These are phyloP conservation scores for Automeris io DNA, from an alignment of 2,888 invertebrate genomes.

Conservation along the genomic window DNA sequence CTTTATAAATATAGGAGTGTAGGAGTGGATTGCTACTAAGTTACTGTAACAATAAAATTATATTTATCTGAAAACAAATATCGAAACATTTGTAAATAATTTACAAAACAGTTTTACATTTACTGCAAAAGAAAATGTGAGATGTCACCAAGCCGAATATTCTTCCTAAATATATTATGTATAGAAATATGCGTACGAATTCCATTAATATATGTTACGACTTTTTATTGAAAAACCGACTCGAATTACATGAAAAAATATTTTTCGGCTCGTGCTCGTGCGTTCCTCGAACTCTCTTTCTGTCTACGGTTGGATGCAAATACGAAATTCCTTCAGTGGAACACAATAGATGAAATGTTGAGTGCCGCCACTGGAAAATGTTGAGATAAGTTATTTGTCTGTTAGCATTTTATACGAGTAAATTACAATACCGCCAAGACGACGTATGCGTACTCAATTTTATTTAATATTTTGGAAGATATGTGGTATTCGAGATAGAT, in stretches of 20 bases:
- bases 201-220: constrained; percentile 15
- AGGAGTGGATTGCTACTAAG: too few relatives aligned
- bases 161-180: background rate
- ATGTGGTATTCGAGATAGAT: too few relatives aligned
- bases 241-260: constrained; percentile 57
- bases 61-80: background rate
- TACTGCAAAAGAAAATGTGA: background rate
- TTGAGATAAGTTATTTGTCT: constrained; percentile 62
- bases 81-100: background rate
- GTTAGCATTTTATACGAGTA: constrained; percentile 42
- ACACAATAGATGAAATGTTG: constrained; percentile 57
- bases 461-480: constrained; percentile 17
- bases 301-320: constrained; percentile 54
- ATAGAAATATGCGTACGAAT: constrained; percentile 1
- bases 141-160: background rate
- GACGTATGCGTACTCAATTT: constrained; percentile 26
- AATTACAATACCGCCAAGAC: constrained; percentile 28
- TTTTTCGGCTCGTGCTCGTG: constrained; percentile 47
- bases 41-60: too few relatives aligned
- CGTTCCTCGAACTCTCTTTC: constrained; percentile 38
- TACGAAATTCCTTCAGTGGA: constrained; percentile 59
- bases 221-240: constrained; percentile 53
- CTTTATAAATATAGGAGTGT: too few relatives aligned
- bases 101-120: background rate
- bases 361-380: constrained; percentile 54